phyloP scores from a whole-genome alignment of 2,797 vertebrate genomes.

The Neosalanx taihuensis region DNA sequence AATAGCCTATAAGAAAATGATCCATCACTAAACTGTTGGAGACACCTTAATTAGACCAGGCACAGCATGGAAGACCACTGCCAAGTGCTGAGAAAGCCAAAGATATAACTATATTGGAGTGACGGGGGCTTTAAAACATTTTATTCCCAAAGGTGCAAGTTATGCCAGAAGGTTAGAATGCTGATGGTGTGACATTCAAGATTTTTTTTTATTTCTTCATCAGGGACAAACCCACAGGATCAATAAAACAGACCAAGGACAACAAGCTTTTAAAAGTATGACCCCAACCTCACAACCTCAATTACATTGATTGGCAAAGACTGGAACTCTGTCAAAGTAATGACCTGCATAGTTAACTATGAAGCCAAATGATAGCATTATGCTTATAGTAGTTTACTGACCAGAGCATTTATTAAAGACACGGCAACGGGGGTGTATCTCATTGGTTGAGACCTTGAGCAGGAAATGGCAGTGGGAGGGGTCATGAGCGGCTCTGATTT shows the following conservation, averaged over 20 bases:
- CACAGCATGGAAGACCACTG: slow-evolving; percentile 35
- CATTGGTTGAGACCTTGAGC: slow-evolving; percentile 16
- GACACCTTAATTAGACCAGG: slow-evolving; percentile 43
- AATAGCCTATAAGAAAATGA: slow-evolving; percentile 21
- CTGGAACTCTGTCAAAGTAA: neutral
- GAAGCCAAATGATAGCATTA: too few species aligned
- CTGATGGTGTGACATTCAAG: slow-evolving; percentile 5
- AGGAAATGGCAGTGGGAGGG: slow-evolving; percentile 17
- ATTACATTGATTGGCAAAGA: neutral
- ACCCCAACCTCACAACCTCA: neutral
- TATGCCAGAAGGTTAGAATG: slow-evolving; percentile 3
- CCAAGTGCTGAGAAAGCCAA: slow-evolving; percentile 21
- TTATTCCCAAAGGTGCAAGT: slow-evolving; percentile 22
- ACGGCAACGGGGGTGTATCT: slow-evolving; percentile 2
- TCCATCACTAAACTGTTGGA: slow-evolving; percentile 30
- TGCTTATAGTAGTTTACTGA: too few species aligned
- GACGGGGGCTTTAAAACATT: slow-evolving; percentile 31
- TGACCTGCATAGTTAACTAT: neutral
- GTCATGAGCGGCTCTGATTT: slow-evolving; percentile 43
- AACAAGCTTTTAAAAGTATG: neutral
- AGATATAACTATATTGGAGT: slow-evolving; percentile 30
- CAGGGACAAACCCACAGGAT: neutral
- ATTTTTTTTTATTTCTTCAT: slow-evolving; percentile 6
- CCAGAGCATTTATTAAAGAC: neutral
- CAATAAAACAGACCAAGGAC: neutral